Evolutionary conservation across 2,113 vertebrate species (phyloP).

Genomic region (Uropsilus gracilis): DNA sequence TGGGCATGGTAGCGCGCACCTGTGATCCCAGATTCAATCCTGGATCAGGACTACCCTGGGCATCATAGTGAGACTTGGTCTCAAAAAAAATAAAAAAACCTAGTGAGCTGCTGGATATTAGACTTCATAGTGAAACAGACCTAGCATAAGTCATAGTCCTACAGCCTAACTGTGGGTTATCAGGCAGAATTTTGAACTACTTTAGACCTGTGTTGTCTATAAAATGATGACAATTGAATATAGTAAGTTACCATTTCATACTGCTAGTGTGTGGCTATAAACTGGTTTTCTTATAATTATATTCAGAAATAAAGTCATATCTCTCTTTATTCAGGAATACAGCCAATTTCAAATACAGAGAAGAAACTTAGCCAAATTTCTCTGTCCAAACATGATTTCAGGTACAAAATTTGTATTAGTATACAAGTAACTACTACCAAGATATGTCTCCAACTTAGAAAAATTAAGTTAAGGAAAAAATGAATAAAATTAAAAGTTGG

Average conservation of each 20-base stretch:
- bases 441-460: background rate
- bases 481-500: too few relatives aligned
- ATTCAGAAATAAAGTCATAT: background rate
- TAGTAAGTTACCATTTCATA: background rate
- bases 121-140: background rate
- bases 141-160: background rate
- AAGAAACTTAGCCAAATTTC: background rate
- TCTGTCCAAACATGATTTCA: background rate
- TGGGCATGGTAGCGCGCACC: too few relatives aligned
- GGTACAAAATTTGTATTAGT: background rate
- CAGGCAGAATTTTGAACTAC: background rate
- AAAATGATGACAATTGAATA: background rate
- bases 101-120: slow-evolving; percentile 8
- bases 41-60: too few relatives aligned
- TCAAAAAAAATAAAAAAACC: too few relatives aligned
- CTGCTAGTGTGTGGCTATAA: background rate
- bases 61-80: too few relatives aligned
- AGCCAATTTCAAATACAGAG: too few relatives aligned
- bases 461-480: background rate
- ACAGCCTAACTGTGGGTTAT: background rate
- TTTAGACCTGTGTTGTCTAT: background rate
- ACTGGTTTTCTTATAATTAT: background rate
- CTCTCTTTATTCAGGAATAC: too few relatives aligned
- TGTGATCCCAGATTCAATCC: too few relatives aligned
- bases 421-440: background rate